These are phyloP conservation scores for Cepphus grylle DNA, from an alignment of 2,113 vertebrate genomes.

Conservation along the genomic window DNA sequence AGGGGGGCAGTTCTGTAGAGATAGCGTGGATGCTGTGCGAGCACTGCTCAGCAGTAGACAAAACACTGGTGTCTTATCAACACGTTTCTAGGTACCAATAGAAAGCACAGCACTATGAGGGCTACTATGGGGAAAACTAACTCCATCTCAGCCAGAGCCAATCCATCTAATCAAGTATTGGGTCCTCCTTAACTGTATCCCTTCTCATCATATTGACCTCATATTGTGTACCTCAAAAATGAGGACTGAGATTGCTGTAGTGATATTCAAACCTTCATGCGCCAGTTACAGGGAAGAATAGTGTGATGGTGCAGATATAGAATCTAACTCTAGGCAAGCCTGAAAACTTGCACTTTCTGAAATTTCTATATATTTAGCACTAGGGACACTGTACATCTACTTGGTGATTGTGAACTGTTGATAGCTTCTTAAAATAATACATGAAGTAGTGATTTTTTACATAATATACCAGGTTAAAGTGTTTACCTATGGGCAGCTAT, in stretches of 20 bases:
- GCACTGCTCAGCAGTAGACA: neutral
- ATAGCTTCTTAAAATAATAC: neutral
- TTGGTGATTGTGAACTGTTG: neutral
- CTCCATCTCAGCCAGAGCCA: neutral
- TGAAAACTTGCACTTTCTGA: neutral
- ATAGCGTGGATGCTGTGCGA: neutral
- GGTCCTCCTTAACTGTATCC: neutral
- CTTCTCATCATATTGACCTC: neutral
- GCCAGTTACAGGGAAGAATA: neutral
- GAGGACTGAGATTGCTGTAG: neutral
- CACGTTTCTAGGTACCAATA: neutral
- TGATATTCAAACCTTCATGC: neutral
- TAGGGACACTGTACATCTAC: neutral
- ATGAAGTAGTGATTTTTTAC: neutral
- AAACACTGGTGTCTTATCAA: neutral
- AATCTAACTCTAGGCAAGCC: neutral
- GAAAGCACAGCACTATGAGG: neutral
- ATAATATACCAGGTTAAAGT: neutral
- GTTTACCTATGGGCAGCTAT: neutral
- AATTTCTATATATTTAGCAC: neutral
- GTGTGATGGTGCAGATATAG: neutral
- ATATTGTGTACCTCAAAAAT: neutral
- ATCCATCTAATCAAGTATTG: neutral
- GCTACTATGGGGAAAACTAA: neutral
- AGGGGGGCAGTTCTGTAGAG: neutral